Base-by-base conservation (phyloP, 1,140 invertebrate genomes). In the Drosophila suzukii region DNA sequence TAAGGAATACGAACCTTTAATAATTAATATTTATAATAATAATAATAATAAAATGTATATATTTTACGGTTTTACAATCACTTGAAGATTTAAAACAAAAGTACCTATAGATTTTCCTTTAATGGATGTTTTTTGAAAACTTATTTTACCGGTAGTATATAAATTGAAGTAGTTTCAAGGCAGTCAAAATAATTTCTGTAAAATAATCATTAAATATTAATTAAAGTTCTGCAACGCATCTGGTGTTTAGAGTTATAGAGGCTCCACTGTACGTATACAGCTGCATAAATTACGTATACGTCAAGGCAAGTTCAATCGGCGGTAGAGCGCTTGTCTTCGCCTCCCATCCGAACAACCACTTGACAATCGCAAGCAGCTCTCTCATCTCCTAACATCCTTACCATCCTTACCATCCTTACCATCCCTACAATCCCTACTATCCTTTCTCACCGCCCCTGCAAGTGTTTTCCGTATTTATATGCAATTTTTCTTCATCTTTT, bases 401-500 rank as follows among this genome's bases (percentile, higher is more conserved):
- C 11, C 49, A 44, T 50, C 17, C 32, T 34, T 2, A 34, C 32
- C 27, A 27, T 27, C 27, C 27, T 27, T 27, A 27, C 27, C 4
- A 27, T 27, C 27, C 34, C n/a, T n/a, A n/a, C 11, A 44, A 44
- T 50, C 17, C 32, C 10, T 2, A 34, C 32, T 3, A 27, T 27
- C 27, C 27, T 27, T 27, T 2, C 27, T 27, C 1, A 2, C 27
- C 20, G 39, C 54, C 24, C 13, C 54, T 47, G 65, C 47, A 67
- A 47, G 55, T 56, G 51, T 75, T 67, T 76, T 59, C 46, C 75
- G 72, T 83, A 88, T 89, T 88, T 88, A 88, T 89, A 89, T 88
- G 83, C 83, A 88, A 83, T 88, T 89, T 86, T 77, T 88, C 79
- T 88, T 88, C 83, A 88, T 88, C 84, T 89, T 88, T 88, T 88